phyloP scores from a whole-genome alignment of 2,888 invertebrate genomes.

The Germaria angustata region DNA sequence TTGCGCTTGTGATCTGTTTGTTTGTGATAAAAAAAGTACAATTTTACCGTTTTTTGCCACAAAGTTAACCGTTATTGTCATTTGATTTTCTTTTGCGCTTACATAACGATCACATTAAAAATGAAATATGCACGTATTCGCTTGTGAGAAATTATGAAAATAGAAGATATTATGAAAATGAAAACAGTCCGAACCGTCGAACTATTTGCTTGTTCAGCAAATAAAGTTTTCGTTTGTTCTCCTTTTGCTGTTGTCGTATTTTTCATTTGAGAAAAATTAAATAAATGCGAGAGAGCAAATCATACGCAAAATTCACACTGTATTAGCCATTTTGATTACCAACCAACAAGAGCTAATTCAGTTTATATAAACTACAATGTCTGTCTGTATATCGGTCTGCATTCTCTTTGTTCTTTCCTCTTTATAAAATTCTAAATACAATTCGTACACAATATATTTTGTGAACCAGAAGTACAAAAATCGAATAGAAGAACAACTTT shows the following conservation, averaged over 20 bases:
- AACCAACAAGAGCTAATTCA: conserved; percentile 4
- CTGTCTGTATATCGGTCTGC: neutral
- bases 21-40: conserved; percentile 1
- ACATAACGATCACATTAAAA: conserved; percentile 58
- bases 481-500: conserved; percentile 41
- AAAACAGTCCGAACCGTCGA: conserved; percentile 41
- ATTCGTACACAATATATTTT: conserved; percentile 43
- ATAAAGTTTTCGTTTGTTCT: conserved; percentile 50
- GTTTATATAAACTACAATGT: neutral
- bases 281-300: conserved; percentile 34
- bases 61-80: conserved; percentile 45
- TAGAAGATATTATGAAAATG: conserved; percentile 42
- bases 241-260: neutral
- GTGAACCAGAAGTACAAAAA: conserved; percentile 55
- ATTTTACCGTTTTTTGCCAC: neutral
- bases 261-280: conserved; percentile 49
- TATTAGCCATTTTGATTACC: conserved; percentile 4
- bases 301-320: conserved; percentile 17
- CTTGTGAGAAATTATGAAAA: conserved; percentile 59
- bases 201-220: conserved; percentile 48
- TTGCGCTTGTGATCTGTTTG: conserved; percentile 27
- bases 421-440: conserved; percentile 45
- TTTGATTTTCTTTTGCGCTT: conserved; percentile 46
- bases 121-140: conserved; percentile 54
- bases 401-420: conserved; percentile 24